Base-by-base conservation (phyloP, 2,888 invertebrate genomes). In the Aelia acuminata region DNA sequence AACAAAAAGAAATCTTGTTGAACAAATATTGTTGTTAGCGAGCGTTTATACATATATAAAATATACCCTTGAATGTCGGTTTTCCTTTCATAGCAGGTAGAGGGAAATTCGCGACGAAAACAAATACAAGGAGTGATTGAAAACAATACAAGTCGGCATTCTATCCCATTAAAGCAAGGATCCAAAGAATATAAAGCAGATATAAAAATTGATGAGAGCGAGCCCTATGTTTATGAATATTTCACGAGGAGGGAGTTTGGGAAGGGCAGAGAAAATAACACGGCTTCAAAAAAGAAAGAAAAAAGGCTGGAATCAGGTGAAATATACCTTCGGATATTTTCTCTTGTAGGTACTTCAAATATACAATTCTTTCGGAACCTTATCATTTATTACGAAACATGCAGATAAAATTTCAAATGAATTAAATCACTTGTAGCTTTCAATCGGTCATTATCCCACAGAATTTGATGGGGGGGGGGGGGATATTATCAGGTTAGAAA, bases 141-240 rank as follows among this genome's bases (percentile, higher is more conserved):
- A 57, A 57, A 57, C 57, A 57, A 57, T 57, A 57, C 57, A 57
- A 57, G 13, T 57, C 57, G 57, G 57, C 57, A 57, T 57, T 57
- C 26, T 26, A 57, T 57, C 57, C 57, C 57, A 57, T 57, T 57
- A 57, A 57, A 57, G 57, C 57, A 26, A 57, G 57, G 57, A 57
- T 57, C 57, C 57, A 57, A 57, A 57, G 57, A 57, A 57, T 57
- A 57, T 57, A 57, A 57, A 57, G 57, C 57, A 57, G 57, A 57
- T 57, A 57, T 57, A 57, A 57, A 57, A 57, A 57, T 57, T 57
- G 57, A 57, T 57, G 57, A 57, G 57, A 57, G 57, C 26, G 57
- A 57, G 26, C 57, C 57, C 57, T 57, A 57, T 57, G 26, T 26
- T 57, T 57, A 57, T 57, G 57, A 57, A 57, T 57, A 57, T 57